Evolutionary conservation across 1,140 invertebrate species (phyloP).

Genomic region (Triops longicaudatus): DNA sequence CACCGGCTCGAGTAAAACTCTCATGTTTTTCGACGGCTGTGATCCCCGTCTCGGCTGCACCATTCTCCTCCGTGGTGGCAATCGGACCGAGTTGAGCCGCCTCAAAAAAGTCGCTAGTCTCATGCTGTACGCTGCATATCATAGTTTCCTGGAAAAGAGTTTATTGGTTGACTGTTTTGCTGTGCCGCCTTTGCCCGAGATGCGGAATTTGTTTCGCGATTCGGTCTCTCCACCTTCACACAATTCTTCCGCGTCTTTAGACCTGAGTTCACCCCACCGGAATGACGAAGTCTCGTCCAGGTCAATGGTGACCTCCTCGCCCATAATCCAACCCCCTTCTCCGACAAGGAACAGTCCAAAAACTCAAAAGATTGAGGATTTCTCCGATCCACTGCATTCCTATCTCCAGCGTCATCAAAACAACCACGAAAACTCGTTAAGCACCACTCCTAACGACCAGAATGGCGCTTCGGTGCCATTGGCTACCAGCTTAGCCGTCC

Average conservation of each 20-base stretch:
- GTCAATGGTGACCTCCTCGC: neutral
- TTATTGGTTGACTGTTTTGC: slow-evolving; percentile 79
- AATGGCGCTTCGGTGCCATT: slow-evolving; percentile 21
- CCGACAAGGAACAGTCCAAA: slow-evolving; percentile 41
- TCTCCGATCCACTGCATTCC: slow-evolving; percentile 66
- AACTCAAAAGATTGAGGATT: slow-evolving; percentile 51
- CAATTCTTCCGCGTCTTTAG: neutral
- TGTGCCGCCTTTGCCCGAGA: slow-evolving; percentile 38
- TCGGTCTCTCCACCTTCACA: neutral
- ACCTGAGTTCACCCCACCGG: neutral
- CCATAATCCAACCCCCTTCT: neutral
- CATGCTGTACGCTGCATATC: slow-evolving; percentile 79
- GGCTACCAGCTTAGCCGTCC: slow-evolving; percentile 20
- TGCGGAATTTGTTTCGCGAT: neutral
- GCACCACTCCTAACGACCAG: slow-evolving; percentile 17
- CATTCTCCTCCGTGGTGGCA: slow-evolving; percentile 72
- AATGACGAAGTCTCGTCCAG: neutral
- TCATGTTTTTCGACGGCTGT: slow-evolving; percentile 92
- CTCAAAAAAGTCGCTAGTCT: slow-evolving; percentile 74
- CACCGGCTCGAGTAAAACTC: slow-evolving; percentile 60
- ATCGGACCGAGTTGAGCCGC: slow-evolving; percentile 61
- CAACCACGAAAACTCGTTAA: slow-evolving; percentile 18
- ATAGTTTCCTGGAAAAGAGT: slow-evolving; percentile 81
- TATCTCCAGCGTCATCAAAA: slow-evolving; percentile 44
- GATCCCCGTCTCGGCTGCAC: slow-evolving; percentile 78